Conservation (phyloP, 2,888 invertebrate genomes). For the Fragum sueziense region DNA sequence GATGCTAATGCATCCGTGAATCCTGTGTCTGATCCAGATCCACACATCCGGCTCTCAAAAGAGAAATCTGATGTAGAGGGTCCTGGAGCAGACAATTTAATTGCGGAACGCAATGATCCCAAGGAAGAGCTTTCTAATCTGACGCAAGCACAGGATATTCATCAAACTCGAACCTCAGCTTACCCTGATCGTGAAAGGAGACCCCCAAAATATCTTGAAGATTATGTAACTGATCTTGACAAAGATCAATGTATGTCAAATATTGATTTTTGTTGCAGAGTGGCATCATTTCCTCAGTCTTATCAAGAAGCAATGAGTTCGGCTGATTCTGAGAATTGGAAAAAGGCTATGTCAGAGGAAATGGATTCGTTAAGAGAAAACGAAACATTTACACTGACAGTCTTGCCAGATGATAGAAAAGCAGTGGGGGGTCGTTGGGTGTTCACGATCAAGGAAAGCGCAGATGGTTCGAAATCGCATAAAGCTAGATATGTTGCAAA, state of each 20-base stretch:
- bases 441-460: conserved; percentile 49
- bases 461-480: conserved; percentile 35
- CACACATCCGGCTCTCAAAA: background rate
- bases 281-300: conserved; percentile 33
- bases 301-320: conserved; percentile 48
- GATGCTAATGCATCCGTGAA: background rate
- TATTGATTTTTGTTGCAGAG: conserved; percentile 51
- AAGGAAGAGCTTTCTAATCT: background rate
- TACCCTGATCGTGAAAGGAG: conserved; percentile 11
- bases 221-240: conserved; percentile 37
- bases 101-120: conserved; percentile 15
- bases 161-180: background rate
- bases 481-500: conserved; percentile 47
- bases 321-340: conserved; percentile 33
- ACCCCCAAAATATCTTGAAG: conserved; percentile 39
- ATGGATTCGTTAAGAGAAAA: conserved; percentile 53
- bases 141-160: background rate
- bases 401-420: conserved; percentile 43
- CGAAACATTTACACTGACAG: conserved; percentile 51
- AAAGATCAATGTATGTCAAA: conserved; percentile 26
- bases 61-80: conserved; percentile 9
- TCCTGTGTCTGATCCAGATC: background rate
- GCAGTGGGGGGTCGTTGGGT: conserved; percentile 53
- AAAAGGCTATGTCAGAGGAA: conserved; percentile 51
- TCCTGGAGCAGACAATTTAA: too few relatives aligned